Base-by-base conservation (phyloP, 2,888 invertebrate species). In the Marasmarcha lunaedactyla region DNA sequence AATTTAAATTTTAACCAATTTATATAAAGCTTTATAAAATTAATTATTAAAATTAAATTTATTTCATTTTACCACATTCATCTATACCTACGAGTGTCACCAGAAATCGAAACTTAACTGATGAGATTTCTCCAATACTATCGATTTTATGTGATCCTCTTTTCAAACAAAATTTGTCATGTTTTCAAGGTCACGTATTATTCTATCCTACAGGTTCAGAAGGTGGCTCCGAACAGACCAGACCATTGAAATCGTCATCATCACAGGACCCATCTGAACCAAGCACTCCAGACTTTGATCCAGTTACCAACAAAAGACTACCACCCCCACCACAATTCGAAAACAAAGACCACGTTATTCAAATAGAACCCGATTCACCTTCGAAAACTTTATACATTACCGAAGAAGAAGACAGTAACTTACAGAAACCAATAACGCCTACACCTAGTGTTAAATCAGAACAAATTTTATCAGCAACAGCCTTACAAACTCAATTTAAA, bases 361-460 rank as follows among this genome's bases (percentile, higher is more conserved):
- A 76, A 42, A 73, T 72, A 54, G 71, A 70, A 45, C 55, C 64
- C 7, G 12, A 26, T 35, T 55, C 55, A 12, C 71, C 71, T 30
- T 63, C 63, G 3, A 69, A 55, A 48, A 62, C 62, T 25, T 45
- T 74, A 3, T 73, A 68, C 49, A 72, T 74, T 41, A 71, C 71
- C 1, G 59, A 68, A 44, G 69, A 67, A 41, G 78, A 77, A 48
- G 74, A 72, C 35, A 56, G 49, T 0, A 61, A 55, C 2, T 51
- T 73, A 14, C 74, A 73, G 35, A 73, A 72, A 51, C 78, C 76
- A 0, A 61, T 74, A 1, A 64, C 71, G n/a, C 74, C 79, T 4
- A 68, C 72, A 10, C 63, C 71, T 1, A 73, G 65, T 34, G 39
- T 60, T 6, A 36, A 41, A 30, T 38, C 49, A 0, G 77, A 79